Conservation (phyloP, 2,888 invertebrate species). For the Scrobipalpa atriplicella region DNA sequence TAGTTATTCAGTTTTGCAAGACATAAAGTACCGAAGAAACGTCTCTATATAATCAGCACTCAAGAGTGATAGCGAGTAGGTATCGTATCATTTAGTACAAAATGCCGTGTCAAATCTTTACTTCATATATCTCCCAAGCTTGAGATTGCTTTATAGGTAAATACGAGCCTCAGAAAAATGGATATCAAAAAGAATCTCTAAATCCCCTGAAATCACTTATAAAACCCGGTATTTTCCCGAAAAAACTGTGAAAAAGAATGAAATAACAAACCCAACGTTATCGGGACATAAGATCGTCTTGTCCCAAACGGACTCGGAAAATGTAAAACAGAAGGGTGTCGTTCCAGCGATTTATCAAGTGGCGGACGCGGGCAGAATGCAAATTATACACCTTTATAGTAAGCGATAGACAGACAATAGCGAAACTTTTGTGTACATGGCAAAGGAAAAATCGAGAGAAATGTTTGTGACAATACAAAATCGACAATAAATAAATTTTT, state of each 20-base stretch:
- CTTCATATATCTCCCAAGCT: too few relatives aligned
- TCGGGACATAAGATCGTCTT: constrained; percentile 11
- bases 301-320: constrained; percentile 19
- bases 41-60: too few relatives aligned
- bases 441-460: background rate
- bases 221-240: background rate
- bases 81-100: too few relatives aligned
- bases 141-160: too few relatives aligned
- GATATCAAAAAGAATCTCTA: too few relatives aligned
- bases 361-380: constrained; percentile 16
- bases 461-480: background rate
- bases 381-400: background rate
- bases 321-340: constrained; percentile 25
- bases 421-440: constrained; percentile 4
- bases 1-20: too few relatives aligned
- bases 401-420: background rate
- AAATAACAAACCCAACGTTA: background rate
- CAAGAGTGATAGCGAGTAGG: too few relatives aligned
- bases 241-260: background rate
- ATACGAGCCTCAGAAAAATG: too few relatives aligned
- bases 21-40: too few relatives aligned
- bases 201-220: too few relatives aligned
- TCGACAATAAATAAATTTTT: too few relatives aligned
- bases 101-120: too few relatives aligned
- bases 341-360: constrained; percentile 21